These are phyloP conservation scores for Hirtodrosophila histrioides DNA, from an alignment of 2,888 invertebrate genomes.

Conservation along the genomic window DNA sequence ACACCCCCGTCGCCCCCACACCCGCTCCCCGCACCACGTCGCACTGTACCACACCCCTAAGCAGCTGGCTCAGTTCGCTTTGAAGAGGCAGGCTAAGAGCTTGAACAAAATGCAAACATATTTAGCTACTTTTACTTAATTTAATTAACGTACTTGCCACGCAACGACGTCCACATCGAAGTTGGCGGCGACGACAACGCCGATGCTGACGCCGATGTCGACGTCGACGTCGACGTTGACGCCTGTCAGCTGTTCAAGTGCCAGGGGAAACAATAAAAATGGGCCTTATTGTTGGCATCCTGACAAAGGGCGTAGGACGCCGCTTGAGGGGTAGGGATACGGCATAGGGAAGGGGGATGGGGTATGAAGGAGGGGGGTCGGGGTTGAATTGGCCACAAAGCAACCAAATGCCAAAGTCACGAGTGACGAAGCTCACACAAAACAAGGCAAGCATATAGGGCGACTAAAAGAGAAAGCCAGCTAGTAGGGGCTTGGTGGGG, in stretches of 20 bases:
- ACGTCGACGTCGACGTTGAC: conserved; percentile 31
- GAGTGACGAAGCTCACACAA: conserved; percentile 15
- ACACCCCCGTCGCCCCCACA: not conserved
- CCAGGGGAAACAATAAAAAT: conserved; percentile 74
- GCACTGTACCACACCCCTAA: not conserved
- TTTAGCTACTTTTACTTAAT: conserved; percentile 78
- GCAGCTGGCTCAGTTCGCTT: conserved; percentile 22
- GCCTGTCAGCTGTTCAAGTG: conserved; percentile 76
- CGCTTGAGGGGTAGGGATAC: not conserved
- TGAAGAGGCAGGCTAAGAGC: conserved; percentile 33
- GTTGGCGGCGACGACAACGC: conserved; percentile 36
- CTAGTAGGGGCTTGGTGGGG: not conserved
- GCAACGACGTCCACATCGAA: conserved; percentile 39
- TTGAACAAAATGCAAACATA: conserved; percentile 66
- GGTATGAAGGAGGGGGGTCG: not conserved
- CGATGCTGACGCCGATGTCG: conserved; percentile 4
- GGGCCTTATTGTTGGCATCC: conserved; percentile 75
- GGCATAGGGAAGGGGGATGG: not conserved
- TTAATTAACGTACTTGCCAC: conserved; percentile 75
- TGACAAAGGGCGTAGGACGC: conserved; percentile 40
- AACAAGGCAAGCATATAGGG: no score
- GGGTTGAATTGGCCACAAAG: conserved; percentile 38
- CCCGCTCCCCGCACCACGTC: not conserved
- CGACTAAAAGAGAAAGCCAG: not conserved
- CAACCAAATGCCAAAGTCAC: conserved; percentile 53